These are phyloP conservation scores for Catamblyrhynchus diadema DNA, from an alignment of 2,797 vertebrate species.

Conservation along the genomic window DNA sequence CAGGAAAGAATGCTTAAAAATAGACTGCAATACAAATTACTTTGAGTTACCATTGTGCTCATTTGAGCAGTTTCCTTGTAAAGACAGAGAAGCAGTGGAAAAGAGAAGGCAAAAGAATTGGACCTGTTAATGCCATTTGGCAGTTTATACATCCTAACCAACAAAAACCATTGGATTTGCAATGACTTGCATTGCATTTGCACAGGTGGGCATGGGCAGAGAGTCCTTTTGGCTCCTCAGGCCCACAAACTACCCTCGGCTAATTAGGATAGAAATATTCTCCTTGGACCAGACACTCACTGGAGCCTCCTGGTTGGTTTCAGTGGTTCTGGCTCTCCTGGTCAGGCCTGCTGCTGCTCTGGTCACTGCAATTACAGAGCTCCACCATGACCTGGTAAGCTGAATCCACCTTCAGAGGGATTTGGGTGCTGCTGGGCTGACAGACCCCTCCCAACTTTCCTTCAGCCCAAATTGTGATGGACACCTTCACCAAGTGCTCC, in stretches of 20 bases:
- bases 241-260: neutral
- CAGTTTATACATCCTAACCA: neutral
- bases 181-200: neutral
- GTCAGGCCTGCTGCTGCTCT: neutral
- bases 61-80: slow-evolving; percentile 1
- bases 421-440: neutral
- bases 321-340: neutral
- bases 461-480: neutral
- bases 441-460: neutral
- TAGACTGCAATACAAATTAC: neutral
- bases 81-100: neutral
- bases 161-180: neutral
- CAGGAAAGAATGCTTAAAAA: slow-evolving; percentile 1
- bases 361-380: neutral
- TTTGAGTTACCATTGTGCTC: neutral
- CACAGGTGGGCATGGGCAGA: neutral
- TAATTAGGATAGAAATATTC: neutral
- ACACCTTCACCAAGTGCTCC: neutral
- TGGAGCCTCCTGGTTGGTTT: neutral
- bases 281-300: neutral
- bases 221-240: neutral
- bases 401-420: neutral
- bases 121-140: neutral
- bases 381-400: neutral
- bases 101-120: neutral